Base-by-base conservation (phyloP, 2,113 vertebrate genomes). In the Sebastes schlegelii region DNA sequence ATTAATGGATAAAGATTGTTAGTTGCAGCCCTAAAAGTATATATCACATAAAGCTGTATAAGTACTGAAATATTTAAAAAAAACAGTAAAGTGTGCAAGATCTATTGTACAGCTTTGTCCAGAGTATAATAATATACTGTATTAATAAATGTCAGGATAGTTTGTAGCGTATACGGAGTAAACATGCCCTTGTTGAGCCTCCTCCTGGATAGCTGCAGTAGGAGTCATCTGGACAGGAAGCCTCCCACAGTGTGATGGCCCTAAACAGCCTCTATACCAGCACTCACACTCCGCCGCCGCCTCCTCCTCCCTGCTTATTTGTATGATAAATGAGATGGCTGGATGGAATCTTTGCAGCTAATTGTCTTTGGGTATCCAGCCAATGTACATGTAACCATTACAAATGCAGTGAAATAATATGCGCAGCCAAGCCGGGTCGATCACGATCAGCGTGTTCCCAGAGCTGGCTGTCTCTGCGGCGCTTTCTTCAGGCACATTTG, bases 161-260 rank as follows among this genome's bases (percentile, higher is more conserved):
- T 62, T 67, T 66, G 40, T 43, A 67, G 65, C 43, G 61, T 61
- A 67, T 63, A 55, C 34, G 69, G 49, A 49, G 26, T 54, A 57
- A 48, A 76, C 75, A 48, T 65, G 72, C 48, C 65, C 77, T 83
- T 69, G 45, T 65, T 49, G 19, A 77, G 68, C 62, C 46, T 77
- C 76, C 58, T 83, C 17, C 57, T 63, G 1, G 55, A 82, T 89
- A 76, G 19, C 87, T 87, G 70, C 79, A 72, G 70, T 62, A 21
- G 74, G 86, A 84, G 88, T 88, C 81, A 83, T 89, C 83, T 90
- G 88, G 85, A 87, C 87, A 87, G 82, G 78, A 89, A 86, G 84
- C 74, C 84, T 90, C 88, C 86, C 83, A 77, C 88, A 68, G 74
- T 62, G 76, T 57, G 64, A 83, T 79, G 75, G 72, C 80, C 71